phyloP scores from a whole-genome alignment of 2,888 invertebrate genomes.

The Anorthoa munda region DNA sequence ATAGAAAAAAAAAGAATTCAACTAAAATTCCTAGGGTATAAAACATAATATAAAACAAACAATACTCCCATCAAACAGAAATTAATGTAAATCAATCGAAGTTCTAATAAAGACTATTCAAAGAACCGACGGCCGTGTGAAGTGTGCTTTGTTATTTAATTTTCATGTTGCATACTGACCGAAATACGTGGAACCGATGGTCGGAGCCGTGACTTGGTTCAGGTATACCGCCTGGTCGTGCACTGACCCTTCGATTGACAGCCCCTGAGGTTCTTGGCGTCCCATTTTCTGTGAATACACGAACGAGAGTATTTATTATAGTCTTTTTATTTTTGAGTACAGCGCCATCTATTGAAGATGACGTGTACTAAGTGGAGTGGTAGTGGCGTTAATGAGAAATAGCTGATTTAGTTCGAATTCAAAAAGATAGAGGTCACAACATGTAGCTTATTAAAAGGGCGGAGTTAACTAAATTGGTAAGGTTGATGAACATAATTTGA shows the following conservation, averaged over 20 bases:
- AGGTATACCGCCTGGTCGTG: conserved; percentile 77
- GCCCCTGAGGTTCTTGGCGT: conserved; percentile 81
- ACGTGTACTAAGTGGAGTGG: conserved; percentile 36
- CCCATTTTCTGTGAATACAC: conserved; percentile 86
- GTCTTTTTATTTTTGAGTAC: conserved; percentile 35
- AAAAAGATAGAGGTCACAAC: conserved; percentile 59
- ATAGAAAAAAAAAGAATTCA: not conserved
- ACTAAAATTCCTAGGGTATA: not conserved
- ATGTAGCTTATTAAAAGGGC: not conserved
- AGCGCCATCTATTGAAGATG: conserved; percentile 74
- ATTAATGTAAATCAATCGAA: conserved; percentile 67
- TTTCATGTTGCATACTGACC: conserved; percentile 87
- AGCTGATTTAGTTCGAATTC: conserved; percentile 16
- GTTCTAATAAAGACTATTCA: conserved; percentile 69
- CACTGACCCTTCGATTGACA: conserved; percentile 80
- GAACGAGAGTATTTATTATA: conserved; percentile 35
- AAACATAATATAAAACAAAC: conserved; percentile 18
- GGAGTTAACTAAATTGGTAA: not conserved
- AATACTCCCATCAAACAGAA: conserved; percentile 39
- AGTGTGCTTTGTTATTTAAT: conserved; percentile 69
- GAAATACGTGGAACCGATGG: conserved; percentile 86
- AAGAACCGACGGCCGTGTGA: conserved; percentile 58
- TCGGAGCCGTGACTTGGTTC: conserved; percentile 83
- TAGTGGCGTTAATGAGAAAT: not conserved
- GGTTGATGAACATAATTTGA: conserved; percentile 9